phyloP scores from a whole-genome alignment of 2,113 vertebrate genomes.

The Calonectris borealis region DNA sequence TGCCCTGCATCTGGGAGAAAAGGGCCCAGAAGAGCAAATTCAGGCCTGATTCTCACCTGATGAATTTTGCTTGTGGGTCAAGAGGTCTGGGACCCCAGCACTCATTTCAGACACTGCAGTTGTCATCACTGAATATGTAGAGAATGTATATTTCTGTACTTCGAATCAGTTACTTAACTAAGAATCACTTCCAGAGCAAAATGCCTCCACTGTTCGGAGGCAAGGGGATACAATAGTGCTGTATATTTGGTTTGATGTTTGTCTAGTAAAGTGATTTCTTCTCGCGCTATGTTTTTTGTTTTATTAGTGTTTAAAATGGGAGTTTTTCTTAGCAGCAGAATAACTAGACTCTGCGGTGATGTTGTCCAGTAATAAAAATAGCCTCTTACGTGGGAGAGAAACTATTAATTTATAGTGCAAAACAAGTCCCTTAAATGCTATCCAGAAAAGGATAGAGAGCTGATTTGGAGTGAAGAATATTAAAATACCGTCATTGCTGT shows the following conservation, averaged over 20 bases:
- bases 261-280: background rate
- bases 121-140: background rate
- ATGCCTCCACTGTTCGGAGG: rapidly evolving
- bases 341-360: background rate
- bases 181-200: background rate
- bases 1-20: background rate
- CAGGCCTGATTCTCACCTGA: background rate
- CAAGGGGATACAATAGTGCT: background rate
- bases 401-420: background rate
- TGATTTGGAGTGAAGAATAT: background rate
- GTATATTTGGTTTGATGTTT: background rate
- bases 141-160: background rate
- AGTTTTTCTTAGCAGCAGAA: background rate
- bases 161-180: background rate
- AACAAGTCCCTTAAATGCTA: background rate
- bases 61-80: background rate
- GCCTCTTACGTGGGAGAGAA: background rate
- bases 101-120: background rate
- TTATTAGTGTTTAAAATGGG: background rate
- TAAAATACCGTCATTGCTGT: background rate
- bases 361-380: background rate
- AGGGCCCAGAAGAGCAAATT: background rate
- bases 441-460: background rate
- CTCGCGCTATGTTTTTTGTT: background rate
- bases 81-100: background rate